Base-by-base conservation (phyloP, 2,888 invertebrate genomes). In the Chymomyza procnemis region DNA sequence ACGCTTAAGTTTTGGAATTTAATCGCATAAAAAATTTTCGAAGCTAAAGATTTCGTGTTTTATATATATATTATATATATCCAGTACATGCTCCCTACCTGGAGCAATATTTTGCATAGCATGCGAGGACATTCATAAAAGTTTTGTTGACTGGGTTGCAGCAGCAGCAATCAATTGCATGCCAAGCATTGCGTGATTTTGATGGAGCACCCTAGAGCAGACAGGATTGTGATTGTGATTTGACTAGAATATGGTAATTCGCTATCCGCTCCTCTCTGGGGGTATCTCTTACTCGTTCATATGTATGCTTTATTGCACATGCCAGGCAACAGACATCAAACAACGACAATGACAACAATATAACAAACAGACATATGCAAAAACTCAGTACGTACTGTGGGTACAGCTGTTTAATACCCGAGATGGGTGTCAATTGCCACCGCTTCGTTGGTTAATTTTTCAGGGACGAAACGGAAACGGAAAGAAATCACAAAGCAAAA, bases 241-340 rank as follows among this genome's bases (percentile, higher is more conserved):
- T 80, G 84, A 76, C 78, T 79, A 62, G 80, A 88, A 84, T 79
- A 78, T 84, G 81, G 87, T 82, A 82, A 85, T 84, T 78, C 66
- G 58, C 48, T 14, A 47, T 8, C 26, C 12, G 50, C 41, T 18
- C 19, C 14, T 48, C 12, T 5, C 22, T 21, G 3, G 3, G 1
- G 21, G 58, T 60, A 48, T 52, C 26, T 16, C 48, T 56, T 19
- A 26, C 63, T 59, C 62, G 34, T 12, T 57, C 52, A 73, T 69
- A 67, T 78, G 78, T 73, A 67, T 74, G 68, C 71, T 78, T 81
- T 86, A 81, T 82, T 87, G 77, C 85, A 85, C 71, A 85, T 78
- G 65, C 74, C 76, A 78, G 56, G 54, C n/a, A 54, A 46, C 30
- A 55, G 67, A 41, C 50, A 58, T 50, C 50, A 50, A 19, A 55